Evolutionary conservation across 2,888 invertebrate species (phyloP).

Genomic region (Tuta absoluta): DNA sequence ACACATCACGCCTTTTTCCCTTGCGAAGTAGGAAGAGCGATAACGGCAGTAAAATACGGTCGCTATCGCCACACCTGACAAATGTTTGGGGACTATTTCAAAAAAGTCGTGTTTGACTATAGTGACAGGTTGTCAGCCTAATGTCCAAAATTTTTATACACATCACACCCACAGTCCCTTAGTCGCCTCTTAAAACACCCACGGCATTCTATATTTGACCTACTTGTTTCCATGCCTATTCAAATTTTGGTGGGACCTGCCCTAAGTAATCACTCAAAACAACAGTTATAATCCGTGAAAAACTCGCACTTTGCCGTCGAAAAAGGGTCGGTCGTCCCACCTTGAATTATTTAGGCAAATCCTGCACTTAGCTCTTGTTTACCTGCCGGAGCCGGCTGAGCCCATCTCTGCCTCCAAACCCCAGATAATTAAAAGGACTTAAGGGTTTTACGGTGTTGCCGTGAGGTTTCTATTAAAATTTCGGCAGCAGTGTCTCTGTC

Average conservation of each 20-base stretch:
- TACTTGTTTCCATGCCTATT: too few species aligned
- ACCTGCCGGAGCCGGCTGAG: conserved; percentile 31
- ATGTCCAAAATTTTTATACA: too few species aligned
- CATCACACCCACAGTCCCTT: too few species aligned
- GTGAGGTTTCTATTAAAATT: conserved; percentile 12
- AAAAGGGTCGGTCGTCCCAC: conserved; percentile 2
- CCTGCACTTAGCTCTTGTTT: conserved; percentile 35
- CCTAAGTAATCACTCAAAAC: background rate
- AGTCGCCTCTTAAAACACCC: too few species aligned
- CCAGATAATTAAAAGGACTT: conserved; percentile 39
- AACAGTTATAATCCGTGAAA: conserved; percentile 6
- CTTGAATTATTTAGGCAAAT: conserved; percentile 36
- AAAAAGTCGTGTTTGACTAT: too few species aligned
- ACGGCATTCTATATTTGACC: too few species aligned
- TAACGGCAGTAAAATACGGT: too few species aligned
- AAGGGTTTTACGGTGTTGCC: conserved; percentile 26
- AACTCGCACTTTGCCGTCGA: background rate
- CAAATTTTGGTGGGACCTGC: background rate
- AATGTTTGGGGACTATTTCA: too few species aligned
- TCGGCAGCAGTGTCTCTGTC: background rate
- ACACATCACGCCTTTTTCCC: too few species aligned
- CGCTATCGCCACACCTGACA: too few species aligned
- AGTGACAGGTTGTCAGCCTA: too few species aligned
- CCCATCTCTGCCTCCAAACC: conserved; percentile 23
- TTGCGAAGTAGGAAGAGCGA: too few species aligned